phyloP scores from a whole-genome alignment of 2,797 vertebrate species.

The Platyrinchus mystaceus region DNA sequence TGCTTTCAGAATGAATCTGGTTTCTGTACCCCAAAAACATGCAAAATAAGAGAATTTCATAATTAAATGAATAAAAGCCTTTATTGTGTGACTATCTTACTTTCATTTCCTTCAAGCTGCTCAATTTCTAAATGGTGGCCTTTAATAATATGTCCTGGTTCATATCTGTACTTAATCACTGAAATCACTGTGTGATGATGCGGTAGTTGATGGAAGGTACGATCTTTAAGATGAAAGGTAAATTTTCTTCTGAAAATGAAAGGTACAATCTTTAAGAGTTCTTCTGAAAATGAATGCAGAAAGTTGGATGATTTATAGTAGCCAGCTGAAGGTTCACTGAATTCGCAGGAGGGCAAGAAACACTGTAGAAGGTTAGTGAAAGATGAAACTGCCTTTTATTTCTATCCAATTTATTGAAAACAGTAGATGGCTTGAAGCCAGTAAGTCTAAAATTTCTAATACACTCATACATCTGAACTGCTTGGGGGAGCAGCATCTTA shows the following conservation, averaged over 20 bases:
- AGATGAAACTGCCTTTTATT: not conserved
- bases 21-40: not conserved
- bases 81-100: not conserved
- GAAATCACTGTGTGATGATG: not conserved
- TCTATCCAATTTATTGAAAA: not conserved
- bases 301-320: not conserved
- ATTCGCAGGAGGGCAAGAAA: not conserved
- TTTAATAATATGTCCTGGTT: not conserved
- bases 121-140: not conserved
- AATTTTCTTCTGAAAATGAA: not conserved
- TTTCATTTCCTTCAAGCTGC: not conserved
- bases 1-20: not conserved
- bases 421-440: not conserved
- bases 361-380: not conserved
- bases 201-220: not conserved
- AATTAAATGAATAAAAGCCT: not conserved
- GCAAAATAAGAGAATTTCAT: not conserved
- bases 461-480: not conserved
- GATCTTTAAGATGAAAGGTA: not conserved
- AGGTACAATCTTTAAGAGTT: not conserved
- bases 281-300: not conserved
- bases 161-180: not conserved
- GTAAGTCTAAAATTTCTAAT: not conserved
- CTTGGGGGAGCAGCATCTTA: not conserved
- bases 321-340: not conserved